These are phyloP conservation scores for Elachura formosa DNA, from an alignment of 2,113 vertebrate genomes.

Conservation along the genomic window DNA sequence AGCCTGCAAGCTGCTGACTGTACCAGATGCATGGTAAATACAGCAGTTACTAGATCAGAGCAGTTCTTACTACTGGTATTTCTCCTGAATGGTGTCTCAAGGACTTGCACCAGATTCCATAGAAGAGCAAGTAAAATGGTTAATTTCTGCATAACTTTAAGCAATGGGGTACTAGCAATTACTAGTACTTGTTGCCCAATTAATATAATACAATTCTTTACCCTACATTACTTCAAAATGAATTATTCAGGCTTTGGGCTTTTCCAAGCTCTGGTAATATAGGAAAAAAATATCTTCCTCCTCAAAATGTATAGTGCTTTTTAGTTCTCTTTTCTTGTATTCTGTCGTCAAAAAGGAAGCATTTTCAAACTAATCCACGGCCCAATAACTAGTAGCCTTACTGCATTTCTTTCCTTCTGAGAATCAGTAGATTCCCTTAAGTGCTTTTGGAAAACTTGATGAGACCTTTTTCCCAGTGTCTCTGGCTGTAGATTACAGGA, in stretches of 20 bases:
- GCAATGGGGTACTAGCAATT: not conserved
- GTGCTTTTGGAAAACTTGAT: not conserved
- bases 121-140: not conserved
- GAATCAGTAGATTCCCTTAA: not conserved
- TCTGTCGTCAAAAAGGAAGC: not conserved
- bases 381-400: not conserved
- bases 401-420: not conserved
- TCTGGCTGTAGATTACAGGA: not conserved
- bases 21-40: not conserved
- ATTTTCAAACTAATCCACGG: not conserved
- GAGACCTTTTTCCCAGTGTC: not conserved
- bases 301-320: not conserved
- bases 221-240: not conserved
- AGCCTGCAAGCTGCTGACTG: not conserved
- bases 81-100: not conserved
- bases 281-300: not conserved
- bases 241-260: not conserved
- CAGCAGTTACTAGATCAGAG: not conserved
- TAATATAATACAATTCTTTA: not conserved
- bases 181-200: not conserved
- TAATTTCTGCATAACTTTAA: not conserved
- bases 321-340: not conserved
- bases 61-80: not conserved
- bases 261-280: not conserved
- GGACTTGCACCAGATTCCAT: not conserved